A percentile compares a stretch with the other conserved stretches of the same genome.
Evolutionary conservation across 2,113 vertebrate species (phyloP).

Genomic region (Pristiophorus japonicus): DNA sequence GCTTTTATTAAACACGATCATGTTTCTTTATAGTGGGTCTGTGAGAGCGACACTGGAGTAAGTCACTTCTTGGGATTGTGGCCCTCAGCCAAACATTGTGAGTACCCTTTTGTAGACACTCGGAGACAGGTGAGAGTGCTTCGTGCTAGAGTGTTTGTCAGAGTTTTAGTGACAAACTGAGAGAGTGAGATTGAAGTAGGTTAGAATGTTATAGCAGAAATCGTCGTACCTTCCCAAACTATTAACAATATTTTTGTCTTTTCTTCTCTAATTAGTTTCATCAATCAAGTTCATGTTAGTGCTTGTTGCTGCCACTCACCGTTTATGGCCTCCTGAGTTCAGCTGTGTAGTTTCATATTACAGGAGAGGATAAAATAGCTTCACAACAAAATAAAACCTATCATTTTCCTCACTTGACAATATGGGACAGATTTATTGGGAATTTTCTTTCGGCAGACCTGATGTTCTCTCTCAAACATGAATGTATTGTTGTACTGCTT

Average conservation of each 20-base stretch:
- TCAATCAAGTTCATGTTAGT: not conserved
- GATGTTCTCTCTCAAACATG: not conserved
- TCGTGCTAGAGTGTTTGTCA: not conserved
- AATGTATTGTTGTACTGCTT: not conserved
- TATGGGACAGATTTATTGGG: not conserved
- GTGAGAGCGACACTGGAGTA: not conserved
- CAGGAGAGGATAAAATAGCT: not conserved
- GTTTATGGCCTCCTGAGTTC: not conserved
- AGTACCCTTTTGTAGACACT: not conserved
- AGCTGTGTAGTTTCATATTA: no score
- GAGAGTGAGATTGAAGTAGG: not conserved
- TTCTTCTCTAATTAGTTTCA: not conserved
- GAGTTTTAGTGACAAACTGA: not conserved
- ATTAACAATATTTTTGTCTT: not conserved
- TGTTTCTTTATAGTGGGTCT: not conserved
- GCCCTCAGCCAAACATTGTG: not conserved
- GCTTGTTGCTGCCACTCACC: not conserved
- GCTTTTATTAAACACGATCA: not conserved
- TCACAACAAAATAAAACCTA: not conserved
- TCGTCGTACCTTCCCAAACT: not conserved
- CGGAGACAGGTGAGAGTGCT: not conserved
- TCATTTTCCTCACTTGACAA: not conserved
- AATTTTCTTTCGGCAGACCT: not conserved
- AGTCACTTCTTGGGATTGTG: not conserved
- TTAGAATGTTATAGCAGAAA: not conserved